A percentile compares a stretch with the other conserved stretches of the same genome.
Evolutionary conservation across 2,113 vertebrate species (phyloP).

Genomic region (Nannospalax galili): DNA sequence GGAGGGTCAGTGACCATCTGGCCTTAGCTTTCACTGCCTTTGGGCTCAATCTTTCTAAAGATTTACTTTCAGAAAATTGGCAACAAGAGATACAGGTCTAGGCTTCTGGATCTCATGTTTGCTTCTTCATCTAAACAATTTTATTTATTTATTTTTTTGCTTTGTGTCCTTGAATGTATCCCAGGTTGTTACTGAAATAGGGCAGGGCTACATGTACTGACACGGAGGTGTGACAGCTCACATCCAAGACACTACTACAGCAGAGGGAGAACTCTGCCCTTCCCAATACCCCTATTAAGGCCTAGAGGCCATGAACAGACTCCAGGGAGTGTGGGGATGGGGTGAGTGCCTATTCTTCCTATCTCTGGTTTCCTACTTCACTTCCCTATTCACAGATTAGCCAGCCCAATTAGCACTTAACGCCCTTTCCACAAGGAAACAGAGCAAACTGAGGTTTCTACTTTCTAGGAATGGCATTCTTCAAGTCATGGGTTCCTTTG

Average conservation of each 20-base stretch:
- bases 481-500: neutral
- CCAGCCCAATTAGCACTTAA: neutral
- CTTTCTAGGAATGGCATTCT: neutral
- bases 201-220: neutral
- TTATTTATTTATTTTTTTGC: neutral
- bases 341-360: neutral
- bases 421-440: neutral
- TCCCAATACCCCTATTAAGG: neutral
- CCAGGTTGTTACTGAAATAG: neutral
- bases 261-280: neutral
- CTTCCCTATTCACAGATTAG: neutral
- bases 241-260: neutral
- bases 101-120: neutral
- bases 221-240: neutral
- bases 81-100: neutral
- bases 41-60: neutral
- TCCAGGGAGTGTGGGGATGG: neutral
- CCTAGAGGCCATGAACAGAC: neutral
- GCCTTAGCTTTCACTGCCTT: neutral
- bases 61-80: neutral
- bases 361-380: neutral
- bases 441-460: neutral
- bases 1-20: neutral
- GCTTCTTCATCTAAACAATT: neutral
- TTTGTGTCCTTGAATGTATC: constrained; percentile 22